Evolutionary conservation across 2,888 invertebrate genomes (phyloP).

Genomic region (Alviniconcha strummeri): DNA sequence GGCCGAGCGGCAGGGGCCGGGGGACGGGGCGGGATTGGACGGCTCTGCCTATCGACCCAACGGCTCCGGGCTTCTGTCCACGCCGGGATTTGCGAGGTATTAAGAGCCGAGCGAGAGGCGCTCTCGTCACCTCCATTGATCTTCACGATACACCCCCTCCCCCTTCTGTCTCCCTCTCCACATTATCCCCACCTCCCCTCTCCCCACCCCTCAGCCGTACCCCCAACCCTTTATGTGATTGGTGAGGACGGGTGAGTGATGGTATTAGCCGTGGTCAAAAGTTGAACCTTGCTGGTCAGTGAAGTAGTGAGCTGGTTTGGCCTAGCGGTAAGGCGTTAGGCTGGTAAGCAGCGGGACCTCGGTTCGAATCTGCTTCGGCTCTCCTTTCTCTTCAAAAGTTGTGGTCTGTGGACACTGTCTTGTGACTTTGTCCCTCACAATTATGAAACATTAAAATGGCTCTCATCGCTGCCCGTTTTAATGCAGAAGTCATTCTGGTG

Average conservation of each 20-base stretch:
- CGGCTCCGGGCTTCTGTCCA: constrained; percentile 33
- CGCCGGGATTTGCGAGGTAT: constrained; percentile 33
- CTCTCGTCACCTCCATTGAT: constrained; percentile 21
- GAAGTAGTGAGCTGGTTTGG: no score
- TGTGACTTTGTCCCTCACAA: no score
- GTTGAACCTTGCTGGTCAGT: background rate
- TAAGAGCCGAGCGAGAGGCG: constrained; percentile 24
- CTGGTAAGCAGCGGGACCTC: no score
- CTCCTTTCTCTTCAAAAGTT: no score
- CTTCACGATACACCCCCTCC: background rate
- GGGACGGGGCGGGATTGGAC: background rate
- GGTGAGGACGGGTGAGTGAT: background rate
- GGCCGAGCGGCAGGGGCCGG: background rate
- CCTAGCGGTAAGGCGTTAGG: no score
- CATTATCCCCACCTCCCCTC: background rate
- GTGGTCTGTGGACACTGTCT: no score
- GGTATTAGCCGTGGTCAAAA: background rate
- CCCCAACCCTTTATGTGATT: background rate
- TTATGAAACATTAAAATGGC: no score
- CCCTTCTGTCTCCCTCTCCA: background rate
- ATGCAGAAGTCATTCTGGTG: no score
- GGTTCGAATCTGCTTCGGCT: no score
- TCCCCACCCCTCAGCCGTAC: background rate
- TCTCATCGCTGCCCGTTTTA: no score
- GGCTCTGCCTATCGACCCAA: constrained; percentile 30